Evolutionary conservation across 2,888 invertebrate species (phyloP).

Genomic region (Agonum fuliginosum): DNA sequence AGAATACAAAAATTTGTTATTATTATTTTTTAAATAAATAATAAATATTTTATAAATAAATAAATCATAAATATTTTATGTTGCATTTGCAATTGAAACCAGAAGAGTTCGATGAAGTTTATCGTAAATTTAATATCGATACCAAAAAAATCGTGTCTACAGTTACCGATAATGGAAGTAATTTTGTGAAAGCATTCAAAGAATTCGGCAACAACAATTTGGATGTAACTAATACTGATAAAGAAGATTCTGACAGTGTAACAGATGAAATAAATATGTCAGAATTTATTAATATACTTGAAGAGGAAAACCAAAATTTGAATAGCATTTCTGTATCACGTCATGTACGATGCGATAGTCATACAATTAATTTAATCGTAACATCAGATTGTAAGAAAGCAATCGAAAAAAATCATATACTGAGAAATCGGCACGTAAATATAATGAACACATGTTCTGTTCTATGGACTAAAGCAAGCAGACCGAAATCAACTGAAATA

Average conservation of each 20-base stretch:
- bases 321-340: slow-evolving; percentile 40
- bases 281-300: too few relatives aligned
- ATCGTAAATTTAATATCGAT: not conserved
- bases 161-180: not conserved
- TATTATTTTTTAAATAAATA: too few relatives aligned
- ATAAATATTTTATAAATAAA: too few relatives aligned
- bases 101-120: not conserved
- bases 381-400: slow-evolving; percentile 60
- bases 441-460: slow-evolving; percentile 58
- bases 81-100: too few relatives aligned
- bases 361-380: slow-evolving; percentile 61
- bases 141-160: not conserved
- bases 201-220: not conserved
- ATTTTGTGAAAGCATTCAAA: not conserved
- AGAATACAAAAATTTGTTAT: too few relatives aligned
- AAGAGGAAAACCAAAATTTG: not conserved
- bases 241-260: slow-evolving; percentile 15
- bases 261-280: not conserved
- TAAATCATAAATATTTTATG: too few relatives aligned
- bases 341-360: slow-evolving; percentile 60
- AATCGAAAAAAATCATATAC: slow-evolving; percentile 13
- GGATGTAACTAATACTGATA: not conserved
- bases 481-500: slow-evolving; percentile 54
- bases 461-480: slow-evolving; percentile 61
- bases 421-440: slow-evolving; percentile 57